phyloP scores from a whole-genome alignment of 2,113 vertebrate genomes.

The Myiozetetes cayanensis region DNA sequence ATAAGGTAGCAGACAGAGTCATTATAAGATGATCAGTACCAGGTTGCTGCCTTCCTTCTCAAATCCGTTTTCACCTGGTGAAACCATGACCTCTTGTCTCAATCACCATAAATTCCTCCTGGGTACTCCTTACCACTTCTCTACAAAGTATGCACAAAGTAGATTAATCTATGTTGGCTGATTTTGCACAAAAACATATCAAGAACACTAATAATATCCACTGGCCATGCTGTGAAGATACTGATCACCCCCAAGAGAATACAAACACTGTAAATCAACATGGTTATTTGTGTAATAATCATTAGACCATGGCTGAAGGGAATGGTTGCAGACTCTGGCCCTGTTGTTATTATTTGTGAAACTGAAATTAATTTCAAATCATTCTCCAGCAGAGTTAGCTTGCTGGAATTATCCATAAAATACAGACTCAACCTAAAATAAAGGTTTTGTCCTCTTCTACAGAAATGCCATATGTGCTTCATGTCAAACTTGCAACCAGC shows the following conservation, averaged over 20 bases:
- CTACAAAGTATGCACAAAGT: neutral
- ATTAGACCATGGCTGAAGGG: neutral
- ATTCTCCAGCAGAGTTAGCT: neutral
- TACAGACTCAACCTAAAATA: neutral
- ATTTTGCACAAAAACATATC: neutral
- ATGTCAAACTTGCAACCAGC: neutral
- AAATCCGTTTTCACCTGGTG: neutral
- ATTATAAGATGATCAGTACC: neutral
- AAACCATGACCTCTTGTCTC: neutral
- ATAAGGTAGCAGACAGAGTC: neutral
- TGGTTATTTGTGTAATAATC: neutral
- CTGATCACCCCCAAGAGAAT: neutral
- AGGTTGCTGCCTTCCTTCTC: neutral
- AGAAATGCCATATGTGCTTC: neutral
- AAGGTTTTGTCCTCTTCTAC: neutral
- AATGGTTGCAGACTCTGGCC: neutral
- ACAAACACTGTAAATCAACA: neutral
- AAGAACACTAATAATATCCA: slow-evolving; percentile 4
- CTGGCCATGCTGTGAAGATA: neutral
- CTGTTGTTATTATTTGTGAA: neutral
- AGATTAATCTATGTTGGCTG: neutral
- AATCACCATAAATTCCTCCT: neutral
- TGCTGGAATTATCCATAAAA: neutral
- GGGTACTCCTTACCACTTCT: neutral
- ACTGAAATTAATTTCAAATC: neutral